These are phyloP conservation scores for Drosophila subquinaria DNA, from an alignment of 2,888 invertebrate species.

Conservation along the genomic window DNA sequence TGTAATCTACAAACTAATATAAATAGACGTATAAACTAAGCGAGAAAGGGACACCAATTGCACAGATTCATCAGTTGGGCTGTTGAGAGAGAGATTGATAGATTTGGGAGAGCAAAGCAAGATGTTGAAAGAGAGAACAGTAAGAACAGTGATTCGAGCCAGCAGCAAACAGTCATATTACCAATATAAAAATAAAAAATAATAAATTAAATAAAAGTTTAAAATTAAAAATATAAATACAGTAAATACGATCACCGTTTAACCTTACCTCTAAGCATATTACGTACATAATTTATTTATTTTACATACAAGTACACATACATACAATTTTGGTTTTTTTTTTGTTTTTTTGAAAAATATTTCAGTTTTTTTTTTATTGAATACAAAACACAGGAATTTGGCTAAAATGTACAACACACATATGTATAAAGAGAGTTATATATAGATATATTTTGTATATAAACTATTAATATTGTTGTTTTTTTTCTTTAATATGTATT, in stretches of 20 bases:
- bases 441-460: constrained; percentile 56
- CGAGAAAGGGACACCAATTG: constrained; percentile 33
- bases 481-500: constrained; percentile 26
- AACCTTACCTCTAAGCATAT: constrained; percentile 62
- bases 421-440: constrained; percentile 60
- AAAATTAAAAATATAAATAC: constrained; percentile 9
- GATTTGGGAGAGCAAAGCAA: constrained; percentile 24
- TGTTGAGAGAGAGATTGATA: constrained; percentile 1
- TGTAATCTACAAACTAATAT: constrained; percentile 9
- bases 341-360: constrained; percentile 62
- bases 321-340: constrained; percentile 50
- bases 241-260: constrained; percentile 49
- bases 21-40: constrained; percentile 26
- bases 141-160: constrained; percentile 48
- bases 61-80: constrained; percentile 16
- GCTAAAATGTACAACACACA: constrained; percentile 80
- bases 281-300: constrained; percentile 41
- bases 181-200: constrained; percentile 14
- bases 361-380: constrained; percentile 58
- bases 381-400: constrained; percentile 78
- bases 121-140: constrained; percentile 31
- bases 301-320: constrained; percentile 59
- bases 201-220: constrained; percentile 13
- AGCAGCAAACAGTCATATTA: constrained; percentile 47
- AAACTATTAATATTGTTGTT: constrained; percentile 54